Conservation (phyloP, 2,888 invertebrate species). For the Oxystoma pomonae region DNA sequence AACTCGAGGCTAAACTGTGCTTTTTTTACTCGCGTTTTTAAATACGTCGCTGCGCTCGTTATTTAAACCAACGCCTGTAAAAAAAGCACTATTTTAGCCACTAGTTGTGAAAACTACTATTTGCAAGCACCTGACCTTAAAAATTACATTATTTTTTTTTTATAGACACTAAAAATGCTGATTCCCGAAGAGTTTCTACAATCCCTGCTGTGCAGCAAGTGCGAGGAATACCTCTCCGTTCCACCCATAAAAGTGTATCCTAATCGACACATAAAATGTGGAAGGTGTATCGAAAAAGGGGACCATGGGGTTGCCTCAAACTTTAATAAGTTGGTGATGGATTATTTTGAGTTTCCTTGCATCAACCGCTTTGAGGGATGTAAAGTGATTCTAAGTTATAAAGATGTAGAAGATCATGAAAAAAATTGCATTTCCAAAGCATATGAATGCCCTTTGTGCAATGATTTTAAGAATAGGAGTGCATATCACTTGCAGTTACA, state of each 20-base stretch:
- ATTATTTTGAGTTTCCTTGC: constrained; percentile 7
- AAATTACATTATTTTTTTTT: too few relatives aligned
- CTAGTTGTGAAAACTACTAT: too few relatives aligned
- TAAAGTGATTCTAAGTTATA: background rate
- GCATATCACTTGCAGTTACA: background rate
- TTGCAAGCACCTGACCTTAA: too few relatives aligned
- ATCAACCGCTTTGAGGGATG: constrained; percentile 6
- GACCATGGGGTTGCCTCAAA: constrained; percentile 3
- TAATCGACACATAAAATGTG: constrained; percentile 8
- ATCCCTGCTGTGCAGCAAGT: background rate
- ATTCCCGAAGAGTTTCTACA: background rate
- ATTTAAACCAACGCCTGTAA: too few relatives aligned
- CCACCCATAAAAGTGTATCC: constrained; percentile 8
- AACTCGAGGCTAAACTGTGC: too few relatives aligned
- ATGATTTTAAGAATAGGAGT: background rate
- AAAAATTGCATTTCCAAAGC: background rate
- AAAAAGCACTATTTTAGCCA: too few relatives aligned
- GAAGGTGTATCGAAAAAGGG: constrained; percentile 3
- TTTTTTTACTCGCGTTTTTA: too few relatives aligned
- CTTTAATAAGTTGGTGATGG: constrained; percentile 1
- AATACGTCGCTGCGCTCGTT: too few relatives aligned
- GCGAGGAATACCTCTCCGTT: constrained; percentile 4
- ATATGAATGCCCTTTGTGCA: constrained; percentile 1
- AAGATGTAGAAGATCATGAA: background rate
- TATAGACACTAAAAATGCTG: background rate